phyloP scores from a whole-genome alignment of 1,140 invertebrate genomes.

The Acyrthosiphon pisum region DNA sequence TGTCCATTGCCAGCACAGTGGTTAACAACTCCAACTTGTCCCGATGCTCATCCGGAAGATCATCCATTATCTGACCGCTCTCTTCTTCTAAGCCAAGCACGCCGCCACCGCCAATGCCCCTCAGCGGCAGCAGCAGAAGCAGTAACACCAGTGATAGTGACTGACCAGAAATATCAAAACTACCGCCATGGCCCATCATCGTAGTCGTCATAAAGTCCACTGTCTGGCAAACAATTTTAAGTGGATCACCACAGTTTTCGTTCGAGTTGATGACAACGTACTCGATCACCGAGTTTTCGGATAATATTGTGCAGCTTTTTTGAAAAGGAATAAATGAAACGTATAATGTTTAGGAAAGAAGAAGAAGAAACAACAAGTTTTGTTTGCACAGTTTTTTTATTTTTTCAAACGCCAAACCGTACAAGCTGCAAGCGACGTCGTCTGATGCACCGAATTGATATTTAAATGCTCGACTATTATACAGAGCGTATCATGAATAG shows the following conservation, averaged over 20 bases:
- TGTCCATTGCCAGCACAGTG: neutral
- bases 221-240: neutral
- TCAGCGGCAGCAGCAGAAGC: neutral
- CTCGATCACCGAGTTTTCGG: neutral
- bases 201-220: neutral
- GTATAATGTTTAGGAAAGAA: neutral
- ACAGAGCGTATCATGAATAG: neutral
- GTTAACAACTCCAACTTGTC: neutral
- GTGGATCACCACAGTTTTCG: neutral
- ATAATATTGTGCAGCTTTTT: neutral
- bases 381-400: neutral
- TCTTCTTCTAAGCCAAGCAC: neutral
- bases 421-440: neutral
- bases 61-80: neutral
- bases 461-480: neutral
- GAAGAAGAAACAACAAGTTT: neutral
- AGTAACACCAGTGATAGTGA: neutral
- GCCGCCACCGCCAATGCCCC: fast-evolving
- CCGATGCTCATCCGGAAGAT: neutral
- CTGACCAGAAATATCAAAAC: neutral
- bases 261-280: neutral
- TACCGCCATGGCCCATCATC: neutral
- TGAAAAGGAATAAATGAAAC: neutral
- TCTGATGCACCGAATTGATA: neutral
- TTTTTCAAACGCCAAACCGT: neutral